A percentile compares a stretch with the other conserved stretches of the same genome.
phyloP scores from a whole-genome alignment of 2,888 invertebrate species.

The Lacanobia oleracea region DNA sequence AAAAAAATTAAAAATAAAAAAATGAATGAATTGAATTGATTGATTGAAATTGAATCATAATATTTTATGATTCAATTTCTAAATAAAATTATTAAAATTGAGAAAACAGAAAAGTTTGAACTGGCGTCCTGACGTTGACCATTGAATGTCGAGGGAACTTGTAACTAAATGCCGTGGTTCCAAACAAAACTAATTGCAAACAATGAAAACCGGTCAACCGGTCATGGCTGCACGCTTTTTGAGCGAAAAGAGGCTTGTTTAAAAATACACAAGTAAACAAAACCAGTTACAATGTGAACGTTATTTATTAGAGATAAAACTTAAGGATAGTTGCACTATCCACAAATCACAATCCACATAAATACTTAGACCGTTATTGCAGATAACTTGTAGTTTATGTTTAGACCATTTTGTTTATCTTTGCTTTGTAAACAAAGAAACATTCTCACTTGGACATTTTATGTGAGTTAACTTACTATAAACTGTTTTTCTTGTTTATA shows the following conservation, averaged over 20 bases:
- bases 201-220: too few relatives aligned
- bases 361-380: conserved; percentile 24
- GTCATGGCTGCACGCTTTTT: too few relatives aligned
- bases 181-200: too few relatives aligned
- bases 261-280: conserved; percentile 23
- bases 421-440: conserved; percentile 4
- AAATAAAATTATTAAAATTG: too few relatives aligned
- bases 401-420: background rate
- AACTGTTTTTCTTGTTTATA: background rate
- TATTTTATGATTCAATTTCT: too few relatives aligned
- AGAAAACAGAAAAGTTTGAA: too few relatives aligned
- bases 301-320: conserved; percentile 55
- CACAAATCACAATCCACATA: conserved; percentile 30
- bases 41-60: too few relatives aligned
- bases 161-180: background rate
- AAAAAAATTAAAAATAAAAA: too few relatives aligned
- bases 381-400: conserved; percentile 18
- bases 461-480: background rate
- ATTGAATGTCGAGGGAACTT: too few relatives aligned
- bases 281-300: conserved; percentile 38
- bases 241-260: too few relatives aligned
- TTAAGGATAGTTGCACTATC: conserved; percentile 47
- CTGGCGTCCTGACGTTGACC: too few relatives aligned
- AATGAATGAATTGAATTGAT: too few relatives aligned
- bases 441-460: conserved; percentile 5